Evolutionary conservation across 2,888 invertebrate species (phyloP), one percentile per base, ranked within the genome.

Genomic region (Neoaliturus tenellus): DNA sequence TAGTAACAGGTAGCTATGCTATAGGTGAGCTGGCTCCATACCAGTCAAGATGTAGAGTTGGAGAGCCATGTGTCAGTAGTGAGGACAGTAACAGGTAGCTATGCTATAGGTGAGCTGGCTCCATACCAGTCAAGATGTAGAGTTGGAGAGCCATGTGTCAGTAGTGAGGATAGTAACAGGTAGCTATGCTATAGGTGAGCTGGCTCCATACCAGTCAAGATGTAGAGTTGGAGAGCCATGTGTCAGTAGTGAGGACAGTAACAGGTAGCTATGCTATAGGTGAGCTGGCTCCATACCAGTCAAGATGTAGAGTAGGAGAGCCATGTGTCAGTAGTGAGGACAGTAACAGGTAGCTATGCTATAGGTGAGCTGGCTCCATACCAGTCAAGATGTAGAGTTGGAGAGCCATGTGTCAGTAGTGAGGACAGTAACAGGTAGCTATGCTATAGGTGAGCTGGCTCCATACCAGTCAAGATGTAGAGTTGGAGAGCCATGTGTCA

Each of bases 341-440:
- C 62, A 62, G 28, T 62, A 62, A 62, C 62, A 62, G 62, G 62
- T 62, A 62, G 62, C 62, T 62, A 62, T 62, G 62, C 62, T 62
- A 62, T 62, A 62, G 62, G 62, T 62, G 62, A 62, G 62, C 62
- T 62, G 25, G 62, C 62, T 62, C 62, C 28, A 62, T 62, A 62
- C 62, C 62, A 62, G 20, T 62, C 55, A 23, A 55, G 55, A 55
- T 55, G 55, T 55, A 55, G 55, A 25, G 12, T 55, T 55, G 23
- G 55, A 55, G 8, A 55, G 55, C 25, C 55, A 55, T 55, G 55
- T 55, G 55, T 55, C 55, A 55, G 20, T 3, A 55, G 55, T 55
- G 55, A 23, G 55, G 55, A 55, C 55, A 55, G 8, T 55, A 55
- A 55, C 55, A 55, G 55, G 55, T 55, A 55, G 55, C 55, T 55